Conservation (phyloP, 2,797 vertebrate species). For the Craterocephalus amniculus region DNA sequence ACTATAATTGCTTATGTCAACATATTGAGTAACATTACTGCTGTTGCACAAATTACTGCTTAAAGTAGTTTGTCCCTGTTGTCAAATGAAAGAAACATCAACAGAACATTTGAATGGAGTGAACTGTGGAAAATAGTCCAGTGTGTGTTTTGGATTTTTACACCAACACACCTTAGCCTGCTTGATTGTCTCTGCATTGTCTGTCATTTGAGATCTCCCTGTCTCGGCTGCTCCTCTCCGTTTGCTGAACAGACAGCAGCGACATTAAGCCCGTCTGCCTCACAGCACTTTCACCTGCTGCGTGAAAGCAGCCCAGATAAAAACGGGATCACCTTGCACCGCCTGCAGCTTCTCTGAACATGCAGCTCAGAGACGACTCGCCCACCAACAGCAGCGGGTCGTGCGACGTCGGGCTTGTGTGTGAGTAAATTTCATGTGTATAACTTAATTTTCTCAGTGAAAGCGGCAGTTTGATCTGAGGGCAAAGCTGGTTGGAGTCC, state of each 20-base stretch:
- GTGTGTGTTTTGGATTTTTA: not conserved
- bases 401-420: not conserved
- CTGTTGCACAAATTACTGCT: not conserved
- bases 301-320: slow-evolving; percentile 58
- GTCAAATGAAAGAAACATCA: not conserved
- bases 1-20: not conserved
- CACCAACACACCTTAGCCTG: slow-evolving; percentile 40
- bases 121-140: not conserved
- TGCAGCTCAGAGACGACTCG: slow-evolving; percentile 35
- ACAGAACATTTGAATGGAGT: not conserved
- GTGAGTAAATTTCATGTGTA: slow-evolving; percentile 38
- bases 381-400: slow-evolving; percentile 11
- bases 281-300: slow-evolving; percentile 70
- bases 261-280: slow-evolving; percentile 51
- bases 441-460: slow-evolving; percentile 41
- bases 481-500: slow-evolving; percentile 35
- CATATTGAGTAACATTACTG: not conserved
- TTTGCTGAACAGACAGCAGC: slow-evolving; percentile 42
- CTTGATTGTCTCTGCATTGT: slow-evolving; percentile 2
- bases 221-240: slow-evolving; percentile 41
- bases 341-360: slow-evolving; percentile 57
- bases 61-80: not conserved
- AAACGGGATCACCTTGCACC: slow-evolving; percentile 69
- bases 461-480: slow-evolving; percentile 51
- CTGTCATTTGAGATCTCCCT: slow-evolving; percentile 39